These are phyloP conservation scores for Limnodromus scolopaceus DNA, from an alignment of 2,797 vertebrate species.

Conservation along the genomic window DNA sequence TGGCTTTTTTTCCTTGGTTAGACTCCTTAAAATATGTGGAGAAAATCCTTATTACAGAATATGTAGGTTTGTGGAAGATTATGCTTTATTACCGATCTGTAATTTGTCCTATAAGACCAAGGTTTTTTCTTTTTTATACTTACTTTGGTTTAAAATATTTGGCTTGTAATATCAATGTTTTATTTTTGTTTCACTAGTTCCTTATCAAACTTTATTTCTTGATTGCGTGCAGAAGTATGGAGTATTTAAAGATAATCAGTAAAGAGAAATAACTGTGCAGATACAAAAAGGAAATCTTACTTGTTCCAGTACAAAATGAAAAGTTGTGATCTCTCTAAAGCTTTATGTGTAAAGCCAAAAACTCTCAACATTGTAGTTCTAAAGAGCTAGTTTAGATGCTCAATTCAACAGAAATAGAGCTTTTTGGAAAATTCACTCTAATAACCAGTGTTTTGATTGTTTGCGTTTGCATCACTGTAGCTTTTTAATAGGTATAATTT, in stretches of 20 bases:
- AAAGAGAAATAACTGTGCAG: neutral
- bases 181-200: neutral
- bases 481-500: neutral
- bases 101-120: neutral
- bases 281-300: neutral
- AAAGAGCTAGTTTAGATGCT: neutral
- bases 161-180: neutral
- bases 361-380: neutral
- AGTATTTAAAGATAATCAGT: neutral
- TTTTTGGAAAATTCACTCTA: neutral
- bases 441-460: neutral
- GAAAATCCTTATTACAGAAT: neutral
- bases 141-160: neutral
- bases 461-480: neutral
- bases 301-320: neutral
- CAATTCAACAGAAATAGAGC: neutral
- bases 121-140: neutral
- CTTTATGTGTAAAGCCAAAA: neutral
- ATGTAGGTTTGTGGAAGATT: neutral
- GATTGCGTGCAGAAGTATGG: neutral
- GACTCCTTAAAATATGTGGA: neutral
- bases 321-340: neutral
- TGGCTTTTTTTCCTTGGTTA: neutral
- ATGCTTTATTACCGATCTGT: neutral
- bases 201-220: neutral